phyloP scores from a whole-genome alignment of 1,140 invertebrate genomes.

The Leptonema lineaticorne region DNA sequence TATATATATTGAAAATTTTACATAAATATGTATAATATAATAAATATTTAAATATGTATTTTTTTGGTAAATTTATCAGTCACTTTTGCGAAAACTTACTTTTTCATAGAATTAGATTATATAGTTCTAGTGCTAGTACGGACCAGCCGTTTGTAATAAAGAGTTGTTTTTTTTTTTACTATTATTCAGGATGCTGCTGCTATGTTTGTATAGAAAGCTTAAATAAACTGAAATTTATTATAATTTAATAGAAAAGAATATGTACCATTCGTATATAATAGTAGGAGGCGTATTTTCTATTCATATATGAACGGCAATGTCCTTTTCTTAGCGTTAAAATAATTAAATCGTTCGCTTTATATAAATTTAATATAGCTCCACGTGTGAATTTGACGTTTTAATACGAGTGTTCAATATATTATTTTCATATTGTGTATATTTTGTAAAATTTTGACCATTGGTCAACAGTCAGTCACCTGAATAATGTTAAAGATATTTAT shows the following conservation, averaged over 20 bases:
- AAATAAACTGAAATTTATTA: no score
- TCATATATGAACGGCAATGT: no score
- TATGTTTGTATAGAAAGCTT: no score
- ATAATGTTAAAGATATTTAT: conserved; percentile 6
- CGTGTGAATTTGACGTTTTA: no score
- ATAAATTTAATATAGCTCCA: no score
- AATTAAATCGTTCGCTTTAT: no score
- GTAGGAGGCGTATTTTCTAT: no score
- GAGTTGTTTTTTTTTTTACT: conserved; percentile 16
- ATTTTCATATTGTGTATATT: no score
- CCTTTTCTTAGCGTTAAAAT: no score
- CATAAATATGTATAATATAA: conserved; percentile 38
- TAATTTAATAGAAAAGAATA: no score
- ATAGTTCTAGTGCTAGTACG: conserved; percentile 38
- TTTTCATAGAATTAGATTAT: conserved; percentile 41
- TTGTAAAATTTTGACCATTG: not conserved
- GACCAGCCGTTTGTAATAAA: conserved; percentile 34
- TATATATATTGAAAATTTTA: conserved; percentile 35
- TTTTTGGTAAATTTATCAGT: conserved; percentile 40
- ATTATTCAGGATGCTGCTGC: conserved; percentile 17
- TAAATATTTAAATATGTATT: conserved; percentile 41
- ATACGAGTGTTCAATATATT: no score
- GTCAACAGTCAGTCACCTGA: not conserved
- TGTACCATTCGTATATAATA: no score
- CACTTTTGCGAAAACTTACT: conserved; percentile 41